Percentiles rank a stretch among this genome's conserved stretches.
Conservation (phyloP, 2,888 invertebrate species). For the Anthrax anthrax region DNA sequence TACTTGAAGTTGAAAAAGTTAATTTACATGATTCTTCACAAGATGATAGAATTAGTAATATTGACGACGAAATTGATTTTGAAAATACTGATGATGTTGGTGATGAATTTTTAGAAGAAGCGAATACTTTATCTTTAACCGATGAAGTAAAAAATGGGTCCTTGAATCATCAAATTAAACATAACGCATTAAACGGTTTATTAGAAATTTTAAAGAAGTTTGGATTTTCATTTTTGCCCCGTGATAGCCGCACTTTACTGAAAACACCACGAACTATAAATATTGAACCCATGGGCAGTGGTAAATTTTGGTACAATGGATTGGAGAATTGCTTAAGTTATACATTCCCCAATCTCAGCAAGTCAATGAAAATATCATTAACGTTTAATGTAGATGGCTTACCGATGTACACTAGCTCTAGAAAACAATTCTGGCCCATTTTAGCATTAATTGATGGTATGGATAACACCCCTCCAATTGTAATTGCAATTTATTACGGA, state of each 20-base stretch:
- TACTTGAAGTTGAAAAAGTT: too few relatives aligned
- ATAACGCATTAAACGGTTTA: background rate
- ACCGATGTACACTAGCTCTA: background rate
- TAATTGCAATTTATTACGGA: background rate
- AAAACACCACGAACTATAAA: background rate
- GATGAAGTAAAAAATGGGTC: too few relatives aligned
- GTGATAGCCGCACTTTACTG: constrained; percentile 1
- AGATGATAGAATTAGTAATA: too few relatives aligned
- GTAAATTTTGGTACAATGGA: constrained; percentile 2
- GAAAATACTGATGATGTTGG: too few relatives aligned
- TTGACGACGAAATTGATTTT: too few relatives aligned
- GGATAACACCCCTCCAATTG: background rate
- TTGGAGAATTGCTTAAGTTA: background rate
- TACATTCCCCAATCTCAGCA: background rate
- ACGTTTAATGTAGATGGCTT: constrained; percentile 1
- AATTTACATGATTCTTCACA: too few relatives aligned
- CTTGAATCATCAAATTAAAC: too few relatives aligned
- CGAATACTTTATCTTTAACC: too few relatives aligned
- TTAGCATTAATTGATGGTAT: background rate
- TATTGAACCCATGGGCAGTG: background rate
- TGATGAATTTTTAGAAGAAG: too few relatives aligned
- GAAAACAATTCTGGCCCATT: background rate
- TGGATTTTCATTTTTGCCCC: background rate
- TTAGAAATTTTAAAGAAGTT: background rate
- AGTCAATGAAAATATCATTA: background rate